Evolutionary conservation across 2,888 invertebrate genomes (phyloP), one percentile per base, ranked within the genome.

Genomic region (Nomada flava): DNA sequence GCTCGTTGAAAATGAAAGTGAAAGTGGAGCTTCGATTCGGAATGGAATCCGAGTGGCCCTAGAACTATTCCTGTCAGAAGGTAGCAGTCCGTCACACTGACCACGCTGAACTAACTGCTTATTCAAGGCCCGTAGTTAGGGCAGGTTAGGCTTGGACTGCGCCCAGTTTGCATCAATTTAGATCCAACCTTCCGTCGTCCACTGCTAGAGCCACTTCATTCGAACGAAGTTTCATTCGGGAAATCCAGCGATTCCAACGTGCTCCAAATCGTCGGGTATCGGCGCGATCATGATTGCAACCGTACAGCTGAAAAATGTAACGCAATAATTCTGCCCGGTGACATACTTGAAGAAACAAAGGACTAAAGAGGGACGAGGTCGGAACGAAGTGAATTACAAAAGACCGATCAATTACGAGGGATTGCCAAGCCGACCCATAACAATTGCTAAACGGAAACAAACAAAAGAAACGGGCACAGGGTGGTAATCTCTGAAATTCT

Each of bases 141-240:
- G 84, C 84, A 82, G 85, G 86, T 87, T 84, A 84, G 79, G 83
- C 81, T 76, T 76, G 74, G 81, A 83, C 83, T 67, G 68, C 81
- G 77, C 70, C 81, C 82, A 86, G 76, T 82, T 82, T 74, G 53
- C 76, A 79, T 82, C 64, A 76, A 79, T 84, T 82, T 84, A 64
- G 29, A 64, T 68, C 44, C 67, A 82, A 72, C 78, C 83, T 83
- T 83, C 77, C 74, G 26, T 70, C 67, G 70, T 15, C 26, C 13
- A 53, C n/a, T n/a, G 26, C 23, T 50, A 20, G 62, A 44, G 36
- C n/a, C 52, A 11, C 20, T 63, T 1, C 11, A 2, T 0, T 15
- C 15, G n/a, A 4, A 2, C 23, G 57, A 57, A 26, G 29, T 62
- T 18, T 42, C 62, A 9, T 57, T 23, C 53, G 60, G 10, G 3